Percentiles rank a stretch among this genome's conserved stretches.
Conservation (phyloP, 2,113 vertebrate species). For the Vicugna pacos region DNA sequence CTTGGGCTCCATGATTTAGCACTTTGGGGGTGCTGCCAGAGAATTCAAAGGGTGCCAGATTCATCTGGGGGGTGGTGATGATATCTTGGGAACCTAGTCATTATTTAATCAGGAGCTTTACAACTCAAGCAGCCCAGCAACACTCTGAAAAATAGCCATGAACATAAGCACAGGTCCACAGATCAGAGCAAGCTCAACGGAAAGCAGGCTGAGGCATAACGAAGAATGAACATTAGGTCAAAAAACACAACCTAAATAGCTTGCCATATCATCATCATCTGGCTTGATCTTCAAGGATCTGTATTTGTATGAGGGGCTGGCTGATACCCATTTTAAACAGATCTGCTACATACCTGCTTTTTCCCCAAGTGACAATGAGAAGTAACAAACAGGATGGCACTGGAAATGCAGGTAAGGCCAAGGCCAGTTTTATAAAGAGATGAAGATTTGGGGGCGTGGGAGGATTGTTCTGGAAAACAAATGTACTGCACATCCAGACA, state of each 20-base stretch:
- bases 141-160: background rate
- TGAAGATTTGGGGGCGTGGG: background rate
- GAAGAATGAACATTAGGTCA: background rate
- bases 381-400: background rate
- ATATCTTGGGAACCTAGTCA: background rate
- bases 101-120: background rate
- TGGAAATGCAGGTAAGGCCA: background rate
- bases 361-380: background rate
- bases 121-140: background rate
- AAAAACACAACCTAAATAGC: background rate
- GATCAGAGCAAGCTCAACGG: background rate
- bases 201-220: background rate
- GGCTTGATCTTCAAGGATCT: background rate
- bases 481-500: background rate
- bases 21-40: background rate
- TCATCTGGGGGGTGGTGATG: background rate
- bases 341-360: background rate
- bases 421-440: background rate
- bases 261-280: background rate
- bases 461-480: background rate
- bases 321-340: background rate
- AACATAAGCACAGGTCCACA: background rate
- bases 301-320: background rate
- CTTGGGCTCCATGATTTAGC: background rate
- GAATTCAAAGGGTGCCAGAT: background rate